Percentiles rank a stretch among this genome's conserved stretches.
phyloP scores from a whole-genome alignment of 1,140 invertebrate genomes.

The Oedothorax gibbosus region DNA sequence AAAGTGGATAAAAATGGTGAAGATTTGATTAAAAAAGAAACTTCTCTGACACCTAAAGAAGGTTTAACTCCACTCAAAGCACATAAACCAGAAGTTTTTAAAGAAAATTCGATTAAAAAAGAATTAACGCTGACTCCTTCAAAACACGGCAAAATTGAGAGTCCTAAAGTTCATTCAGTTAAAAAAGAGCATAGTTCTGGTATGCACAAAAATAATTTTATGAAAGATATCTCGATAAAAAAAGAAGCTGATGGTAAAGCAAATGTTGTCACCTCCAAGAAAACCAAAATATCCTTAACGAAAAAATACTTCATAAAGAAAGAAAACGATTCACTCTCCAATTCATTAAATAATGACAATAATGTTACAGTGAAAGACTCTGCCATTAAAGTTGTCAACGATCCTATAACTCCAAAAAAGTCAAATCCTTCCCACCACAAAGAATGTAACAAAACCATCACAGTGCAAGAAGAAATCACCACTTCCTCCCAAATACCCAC shows the following conservation, averaged over 20 bases:
- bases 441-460: no score
- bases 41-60: background rate
- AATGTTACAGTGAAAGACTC: background rate
- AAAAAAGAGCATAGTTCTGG: background rate
- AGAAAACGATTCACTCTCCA: background rate
- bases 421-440: background rate
- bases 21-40: background rate
- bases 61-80: background rate
- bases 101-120: constrained; percentile 2
- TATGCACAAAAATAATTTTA: background rate
- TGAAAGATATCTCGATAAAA: background rate
- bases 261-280: no score
- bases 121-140: background rate
- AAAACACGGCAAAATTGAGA: background rate
- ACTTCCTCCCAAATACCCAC: no score
- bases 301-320: background rate
- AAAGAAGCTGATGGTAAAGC: background rate
- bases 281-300: no score
- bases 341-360: background rate
- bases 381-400: background rate
- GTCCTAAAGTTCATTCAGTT: background rate
- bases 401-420: background rate
- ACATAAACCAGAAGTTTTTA: background rate
- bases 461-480: no score
- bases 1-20: no score